Conservation (phyloP, 2,888 invertebrate species). For the Calliopum simillimum region DNA sequence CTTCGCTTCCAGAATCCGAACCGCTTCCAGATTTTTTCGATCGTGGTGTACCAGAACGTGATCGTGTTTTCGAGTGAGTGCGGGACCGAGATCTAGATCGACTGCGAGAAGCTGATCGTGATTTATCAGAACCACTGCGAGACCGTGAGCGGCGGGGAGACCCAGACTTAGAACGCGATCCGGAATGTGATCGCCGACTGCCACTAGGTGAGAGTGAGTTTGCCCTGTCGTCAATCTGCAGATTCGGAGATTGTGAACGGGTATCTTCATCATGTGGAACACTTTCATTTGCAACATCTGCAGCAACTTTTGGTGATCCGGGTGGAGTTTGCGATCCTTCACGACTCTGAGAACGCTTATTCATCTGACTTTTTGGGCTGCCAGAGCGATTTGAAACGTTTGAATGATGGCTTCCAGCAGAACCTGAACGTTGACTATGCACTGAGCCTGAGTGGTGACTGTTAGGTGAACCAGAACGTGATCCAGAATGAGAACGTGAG, state of each 20-base stretch:
- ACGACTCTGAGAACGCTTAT: conserved; percentile 39
- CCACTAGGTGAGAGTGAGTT: conserved; percentile 59
- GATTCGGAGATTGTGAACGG: conserved; percentile 70
- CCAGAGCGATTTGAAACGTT: conserved; percentile 44
- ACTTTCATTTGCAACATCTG: conserved; percentile 12
- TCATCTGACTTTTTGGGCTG: conserved; percentile 48
- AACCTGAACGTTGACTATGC: conserved; percentile 57
- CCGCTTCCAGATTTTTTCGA: conserved; percentile 57
- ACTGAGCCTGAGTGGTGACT: conserved; percentile 48
- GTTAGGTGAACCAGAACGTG: conserved; percentile 48
- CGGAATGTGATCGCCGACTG: conserved; percentile 54
- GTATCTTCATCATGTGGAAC: conserved; percentile 64
- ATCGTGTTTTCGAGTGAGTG: conserved; percentile 48
- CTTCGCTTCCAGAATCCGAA: conserved; percentile 61
- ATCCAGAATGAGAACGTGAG: conserved; percentile 47
- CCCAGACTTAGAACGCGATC: conserved; percentile 57
- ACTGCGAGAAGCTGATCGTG: conserved; percentile 40
- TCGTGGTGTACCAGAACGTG: conserved; percentile 50
- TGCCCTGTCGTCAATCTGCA: conserved; percentile 69
- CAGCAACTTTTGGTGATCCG: conserved; percentile 11
- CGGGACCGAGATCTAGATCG: conserved; percentile 48
- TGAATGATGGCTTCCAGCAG: conserved; percentile 51
- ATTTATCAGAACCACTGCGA: conserved; percentile 39
- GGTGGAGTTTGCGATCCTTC: conserved; percentile 11
- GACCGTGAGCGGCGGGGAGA: conserved; percentile 52